A percentile compares a stretch with the other conserved stretches of the same genome.
phyloP scores from a whole-genome alignment of 2,113 vertebrate species.

The Trachemys scripta region DNA sequence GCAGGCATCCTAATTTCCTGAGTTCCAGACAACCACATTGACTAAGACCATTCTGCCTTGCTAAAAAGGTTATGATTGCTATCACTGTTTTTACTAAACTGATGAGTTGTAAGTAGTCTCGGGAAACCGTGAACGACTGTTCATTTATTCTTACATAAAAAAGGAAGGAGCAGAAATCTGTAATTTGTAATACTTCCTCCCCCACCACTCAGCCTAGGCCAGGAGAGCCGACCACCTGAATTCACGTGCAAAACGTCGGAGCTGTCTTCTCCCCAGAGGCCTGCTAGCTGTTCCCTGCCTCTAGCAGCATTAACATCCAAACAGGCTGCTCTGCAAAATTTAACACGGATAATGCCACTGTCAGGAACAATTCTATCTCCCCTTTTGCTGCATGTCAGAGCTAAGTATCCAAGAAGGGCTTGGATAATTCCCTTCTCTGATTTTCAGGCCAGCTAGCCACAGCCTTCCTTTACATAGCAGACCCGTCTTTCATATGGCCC shows the following conservation, averaged over 20 bases:
- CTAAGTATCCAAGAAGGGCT: not conserved
- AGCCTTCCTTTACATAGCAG: not conserved
- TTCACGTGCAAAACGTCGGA: not conserved
- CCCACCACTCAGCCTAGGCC: not conserved
- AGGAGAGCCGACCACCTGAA: accelerated
- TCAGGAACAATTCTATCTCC: not conserved
- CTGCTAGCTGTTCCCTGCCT: accelerated
- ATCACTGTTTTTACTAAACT: not conserved
- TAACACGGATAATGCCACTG: accelerated
- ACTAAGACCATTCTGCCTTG: not conserved
- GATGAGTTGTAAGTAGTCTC: not conserved
- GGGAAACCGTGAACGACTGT: not conserved
- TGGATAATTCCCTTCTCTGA: not conserved
- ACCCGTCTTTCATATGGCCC: not conserved
- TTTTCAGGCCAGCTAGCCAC: not conserved
- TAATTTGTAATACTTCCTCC: not conserved
- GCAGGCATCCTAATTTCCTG: not conserved
- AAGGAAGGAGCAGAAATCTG: not conserved
- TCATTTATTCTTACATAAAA: not conserved
- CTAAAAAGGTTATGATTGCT: not conserved
- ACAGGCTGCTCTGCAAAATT: not conserved
- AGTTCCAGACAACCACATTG: not conserved
- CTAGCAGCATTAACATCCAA: accelerated
- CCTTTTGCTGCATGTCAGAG: accelerated
- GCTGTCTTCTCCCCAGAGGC: accelerated